Base-by-base conservation (phyloP, 2,888 invertebrate species). In the Perdita meconis region DNA sequence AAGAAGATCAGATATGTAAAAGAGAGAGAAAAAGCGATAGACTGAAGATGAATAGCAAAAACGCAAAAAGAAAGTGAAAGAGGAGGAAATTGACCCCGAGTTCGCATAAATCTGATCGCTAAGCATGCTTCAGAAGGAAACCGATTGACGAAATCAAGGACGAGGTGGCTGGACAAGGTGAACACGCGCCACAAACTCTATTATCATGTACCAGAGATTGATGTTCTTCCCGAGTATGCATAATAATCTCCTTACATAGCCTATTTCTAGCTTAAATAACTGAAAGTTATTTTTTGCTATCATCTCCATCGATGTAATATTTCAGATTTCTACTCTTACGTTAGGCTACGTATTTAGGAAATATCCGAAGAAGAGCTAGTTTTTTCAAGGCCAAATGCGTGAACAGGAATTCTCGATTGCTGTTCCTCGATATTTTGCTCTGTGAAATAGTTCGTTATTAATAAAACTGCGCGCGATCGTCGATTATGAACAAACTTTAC, bases 151-250 rank as follows among this genome's bases (percentile, higher is more conserved):
- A n/a, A n/a, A n/a, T n/a, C n/a, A n/a, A n/a, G n/a, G n/a, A n/a
- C n/a, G n/a, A n/a, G n/a, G n/a, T n/a, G n/a, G n/a, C n/a, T n/a
- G n/a, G n/a, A n/a, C n/a, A n/a, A n/a, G n/a, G n/a, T n/a, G n/a
- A n/a, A n/a, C n/a, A n/a, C n/a, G n/a, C n/a, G n/a, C n/a, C n/a
- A n/a, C n/a, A 85, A 86, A 78, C 87, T 89, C 72, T 82, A 81
- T 83, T 89, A 86, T 68, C 73, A 86, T 78, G 69, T 82, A 83
- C 63, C 72, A 87, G 78, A 78, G 81, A 81, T 82, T 78, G 81
- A 89, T 87, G 85, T 86, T 82, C 80, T 84, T 87, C 83, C 82
- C 79, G 75, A 83, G 68, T 82, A 83, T 83, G 78, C 83, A 68
- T 82, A 79, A 83, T 75, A 80, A 64, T 83, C 82, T 82, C 76